Evolutionary conservation across 2,888 invertebrate genomes (phyloP).

Genomic region (Odontomyia ornata): DNA sequence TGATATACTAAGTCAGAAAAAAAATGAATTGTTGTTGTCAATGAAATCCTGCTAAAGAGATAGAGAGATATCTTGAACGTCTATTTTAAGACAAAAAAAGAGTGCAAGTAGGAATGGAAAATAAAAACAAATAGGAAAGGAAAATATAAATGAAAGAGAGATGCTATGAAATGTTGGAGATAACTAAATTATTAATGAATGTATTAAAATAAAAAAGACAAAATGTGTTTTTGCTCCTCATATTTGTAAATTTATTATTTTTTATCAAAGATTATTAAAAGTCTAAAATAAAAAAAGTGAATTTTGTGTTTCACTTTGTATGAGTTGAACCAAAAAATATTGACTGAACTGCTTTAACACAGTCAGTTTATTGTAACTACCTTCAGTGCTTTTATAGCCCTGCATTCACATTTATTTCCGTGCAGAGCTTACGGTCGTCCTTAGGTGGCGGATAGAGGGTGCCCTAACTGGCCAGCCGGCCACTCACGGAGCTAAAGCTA

Average conservation of each 20-base stretch:
- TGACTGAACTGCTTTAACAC: too few species aligned
- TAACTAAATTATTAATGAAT: conserved; percentile 11
- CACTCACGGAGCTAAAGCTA: too few species aligned
- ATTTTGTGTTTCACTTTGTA: too few species aligned
- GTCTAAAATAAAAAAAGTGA: too few species aligned
- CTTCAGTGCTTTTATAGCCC: too few species aligned
- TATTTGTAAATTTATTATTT: conserved; percentile 39
- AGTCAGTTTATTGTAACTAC: too few species aligned
- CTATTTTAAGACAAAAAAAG: neutral
- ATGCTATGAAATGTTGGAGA: conserved; percentile 28
- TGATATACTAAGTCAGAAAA: too few species aligned
- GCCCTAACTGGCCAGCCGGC: too few species aligned
- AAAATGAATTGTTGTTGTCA: neutral
- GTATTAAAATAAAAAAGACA: conserved; percentile 40
- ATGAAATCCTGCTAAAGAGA: neutral
- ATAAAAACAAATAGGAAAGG: neutral
- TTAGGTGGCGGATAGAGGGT: too few species aligned
- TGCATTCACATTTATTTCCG: too few species aligned
- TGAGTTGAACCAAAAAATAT: too few species aligned
- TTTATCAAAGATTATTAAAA: conserved; percentile 22
- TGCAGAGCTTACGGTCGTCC: too few species aligned
- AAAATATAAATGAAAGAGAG: neutral
- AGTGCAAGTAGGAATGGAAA: neutral
- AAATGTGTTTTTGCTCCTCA: conserved; percentile 34
- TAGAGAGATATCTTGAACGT: neutral